Base-by-base conservation (phyloP, 2,888 invertebrate genomes). In the Amphiduros pacificus region DNA sequence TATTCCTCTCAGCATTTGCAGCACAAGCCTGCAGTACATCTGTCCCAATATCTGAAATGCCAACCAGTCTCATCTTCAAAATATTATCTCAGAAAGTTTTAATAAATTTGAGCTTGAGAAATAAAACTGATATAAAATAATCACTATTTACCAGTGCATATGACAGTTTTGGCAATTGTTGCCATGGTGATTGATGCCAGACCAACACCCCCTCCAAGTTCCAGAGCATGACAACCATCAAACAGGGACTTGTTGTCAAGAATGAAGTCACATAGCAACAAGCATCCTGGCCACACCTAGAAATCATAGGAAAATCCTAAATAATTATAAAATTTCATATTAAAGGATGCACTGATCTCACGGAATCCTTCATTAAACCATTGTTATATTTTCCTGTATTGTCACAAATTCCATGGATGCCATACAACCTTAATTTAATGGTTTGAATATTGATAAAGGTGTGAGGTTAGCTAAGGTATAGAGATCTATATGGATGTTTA, bases 221-320 rank as follows among this genome's bases (percentile, higher is more conserved):
- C 64, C 22, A 64, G 26, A 29, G 53, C 61, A 20, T 20, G 52
- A 22, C 44, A 44, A 0, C 29, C 32, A 20, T 56, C 40, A 57
- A 64, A 64, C 14, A 41, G 17, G 44, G 22, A 17, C 17, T 27
- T 44, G 17, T 55, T 40, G 40, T 53, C 53, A 5, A 61, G 31
- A n/a, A 64, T 57, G 32, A 64, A 64, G 52, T 64, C 64, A 44
- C 64, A 61, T 26, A 64, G 29, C n/a, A 64, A 36, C 29, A 64
- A 32, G 22, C 53, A 52, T 4, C 60, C 60, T 20, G 60, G 41
- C 64, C 64, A 64, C 17, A 64, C 64, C 57, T 64, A 32, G 14
- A 57, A 32, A 9, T 28, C 6, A 20, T 14, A 27, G 9, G 11
- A 26, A 52, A 9, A 27, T 20, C 9, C 9, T 9, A 52, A 52